These are phyloP conservation scores for Chrysomela aeneicollis DNA, from an alignment of 2,888 invertebrate genomes.

Conservation along the genomic window DNA sequence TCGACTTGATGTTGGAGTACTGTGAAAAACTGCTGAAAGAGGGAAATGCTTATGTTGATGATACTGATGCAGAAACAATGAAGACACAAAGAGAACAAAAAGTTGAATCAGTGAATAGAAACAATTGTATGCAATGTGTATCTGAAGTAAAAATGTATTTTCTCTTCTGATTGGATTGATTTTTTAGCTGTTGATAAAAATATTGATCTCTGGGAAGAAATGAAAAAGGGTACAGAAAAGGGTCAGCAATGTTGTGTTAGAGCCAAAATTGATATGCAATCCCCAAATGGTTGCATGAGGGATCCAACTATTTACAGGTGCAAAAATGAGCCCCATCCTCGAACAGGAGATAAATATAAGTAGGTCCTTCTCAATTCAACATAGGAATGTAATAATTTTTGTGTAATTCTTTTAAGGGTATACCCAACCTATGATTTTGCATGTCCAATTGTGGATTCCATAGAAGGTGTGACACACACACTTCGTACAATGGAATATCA, in stretches of 20 bases:
- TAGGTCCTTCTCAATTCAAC: slow-evolving; percentile 58
- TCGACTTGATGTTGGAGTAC: slow-evolving; percentile 87
- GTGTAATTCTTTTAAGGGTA: slow-evolving; percentile 71
- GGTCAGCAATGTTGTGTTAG: slow-evolving; percentile 94
- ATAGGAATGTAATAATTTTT: too few relatives aligned
- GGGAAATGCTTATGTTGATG: slow-evolving; percentile 95
- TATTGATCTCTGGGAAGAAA: slow-evolving; percentile 90
- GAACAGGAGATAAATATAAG: slow-evolving; percentile 96
- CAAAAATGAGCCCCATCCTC: slow-evolving; percentile 93
- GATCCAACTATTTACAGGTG: slow-evolving; percentile 99
- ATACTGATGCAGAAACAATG: slow-evolving; percentile 95
- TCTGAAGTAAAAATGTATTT: not conserved
- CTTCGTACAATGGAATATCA: slow-evolving; percentile 98
- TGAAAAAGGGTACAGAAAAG: slow-evolving; percentile 81
- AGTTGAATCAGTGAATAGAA: slow-evolving; percentile 83
- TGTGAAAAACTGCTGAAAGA: slow-evolving; percentile 88
- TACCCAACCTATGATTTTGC: slow-evolving; percentile 99
- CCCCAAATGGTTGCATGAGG: slow-evolving; percentile 94
- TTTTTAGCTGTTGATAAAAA: slow-evolving; percentile 78
- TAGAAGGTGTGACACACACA: slow-evolving; percentile 97
- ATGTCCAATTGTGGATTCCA: slow-evolving; percentile 97
- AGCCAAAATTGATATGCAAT: slow-evolving; percentile 97
- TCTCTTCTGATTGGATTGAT: not conserved
- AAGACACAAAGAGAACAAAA: slow-evolving; percentile 92
- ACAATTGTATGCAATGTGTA: slow-evolving; percentile 72